Conservation (phyloP, 2,888 invertebrate species). For the Auanema sp. region DNA sequence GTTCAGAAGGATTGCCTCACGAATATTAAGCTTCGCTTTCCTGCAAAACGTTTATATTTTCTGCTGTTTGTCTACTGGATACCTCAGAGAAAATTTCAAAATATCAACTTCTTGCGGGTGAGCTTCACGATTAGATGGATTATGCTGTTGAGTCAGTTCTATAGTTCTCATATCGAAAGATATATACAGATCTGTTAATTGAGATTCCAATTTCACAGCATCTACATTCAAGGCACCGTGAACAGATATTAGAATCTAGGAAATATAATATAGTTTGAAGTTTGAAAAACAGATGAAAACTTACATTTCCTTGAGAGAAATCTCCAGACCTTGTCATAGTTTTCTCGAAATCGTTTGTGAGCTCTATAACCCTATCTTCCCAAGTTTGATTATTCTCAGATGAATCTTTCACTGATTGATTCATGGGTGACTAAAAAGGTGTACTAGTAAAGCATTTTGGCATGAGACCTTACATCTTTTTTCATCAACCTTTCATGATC, state of each 20-base stretch:
- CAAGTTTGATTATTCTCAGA: slow-evolving; percentile 15
- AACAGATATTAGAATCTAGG: slow-evolving; percentile 29
- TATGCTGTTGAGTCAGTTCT: slow-evolving; percentile 33
- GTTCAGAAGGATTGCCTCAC: slow-evolving; percentile 13
- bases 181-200: slow-evolving; percentile 54
- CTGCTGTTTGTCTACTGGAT: not conserved
- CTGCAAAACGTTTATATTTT: slow-evolving; percentile 8
- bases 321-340: slow-evolving; percentile 23
- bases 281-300: not conserved
- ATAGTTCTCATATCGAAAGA: slow-evolving; percentile 50
- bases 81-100: not conserved
- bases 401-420: not conserved
- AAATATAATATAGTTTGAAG: not conserved
- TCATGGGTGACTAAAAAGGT: slow-evolving; percentile 2
- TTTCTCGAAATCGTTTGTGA: slow-evolving; percentile 37
- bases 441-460: too few relatives aligned
- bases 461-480: too few relatives aligned
- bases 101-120: slow-evolving; percentile 11
- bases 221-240: slow-evolving; percentile 24
- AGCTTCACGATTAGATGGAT: slow-evolving; percentile 8
- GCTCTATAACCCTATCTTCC: slow-evolving; percentile 41
- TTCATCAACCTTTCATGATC: too few relatives aligned
- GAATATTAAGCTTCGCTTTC: slow-evolving; percentile 18
- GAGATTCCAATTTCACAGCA: slow-evolving; percentile 42
- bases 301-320: slow-evolving; percentile 13